Evolutionary conservation across 2,113 vertebrate species (phyloP).

Genomic region (Oreochromis aureus): DNA sequence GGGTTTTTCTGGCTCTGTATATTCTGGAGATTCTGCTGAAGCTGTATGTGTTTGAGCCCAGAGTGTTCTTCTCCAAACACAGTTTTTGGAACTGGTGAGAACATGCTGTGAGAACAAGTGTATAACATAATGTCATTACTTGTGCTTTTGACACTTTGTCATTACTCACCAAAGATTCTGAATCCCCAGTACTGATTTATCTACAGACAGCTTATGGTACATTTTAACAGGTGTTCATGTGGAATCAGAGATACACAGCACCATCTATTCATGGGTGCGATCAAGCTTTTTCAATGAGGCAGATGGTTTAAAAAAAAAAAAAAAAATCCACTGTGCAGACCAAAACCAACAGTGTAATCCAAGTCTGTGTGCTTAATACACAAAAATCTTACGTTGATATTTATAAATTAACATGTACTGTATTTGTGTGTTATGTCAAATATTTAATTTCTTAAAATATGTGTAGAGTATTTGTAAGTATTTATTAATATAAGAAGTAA

Average conservation of each 20-base stretch:
- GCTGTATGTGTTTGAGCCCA: conserved; percentile 85
- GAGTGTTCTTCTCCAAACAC: conserved; percentile 79
- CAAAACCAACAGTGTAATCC: neutral
- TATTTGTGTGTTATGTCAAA: neutral
- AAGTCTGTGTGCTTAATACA: neutral
- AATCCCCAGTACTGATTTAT: neutral
- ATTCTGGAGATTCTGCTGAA: conserved; percentile 89
- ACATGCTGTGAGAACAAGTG: neutral
- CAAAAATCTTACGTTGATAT: neutral
- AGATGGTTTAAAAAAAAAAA: neutral
- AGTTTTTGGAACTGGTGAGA: conserved; percentile 95
- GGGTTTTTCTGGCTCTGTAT: conserved; percentile 85
- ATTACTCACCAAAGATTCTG: neutral
- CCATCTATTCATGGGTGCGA: neutral
- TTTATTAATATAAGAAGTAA: neutral
- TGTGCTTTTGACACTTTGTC: neutral
- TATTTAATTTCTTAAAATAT: neutral
- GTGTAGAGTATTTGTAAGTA: neutral
- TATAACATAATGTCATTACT: neutral
- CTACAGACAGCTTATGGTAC: neutral
- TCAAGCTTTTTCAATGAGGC: neutral
- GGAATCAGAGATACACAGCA: neutral
- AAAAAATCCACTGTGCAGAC: neutral
- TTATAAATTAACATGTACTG: neutral
- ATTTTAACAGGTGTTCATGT: neutral